Base-by-base conservation (phyloP, 2,888 invertebrate species). In the Conistra vaccinii region DNA sequence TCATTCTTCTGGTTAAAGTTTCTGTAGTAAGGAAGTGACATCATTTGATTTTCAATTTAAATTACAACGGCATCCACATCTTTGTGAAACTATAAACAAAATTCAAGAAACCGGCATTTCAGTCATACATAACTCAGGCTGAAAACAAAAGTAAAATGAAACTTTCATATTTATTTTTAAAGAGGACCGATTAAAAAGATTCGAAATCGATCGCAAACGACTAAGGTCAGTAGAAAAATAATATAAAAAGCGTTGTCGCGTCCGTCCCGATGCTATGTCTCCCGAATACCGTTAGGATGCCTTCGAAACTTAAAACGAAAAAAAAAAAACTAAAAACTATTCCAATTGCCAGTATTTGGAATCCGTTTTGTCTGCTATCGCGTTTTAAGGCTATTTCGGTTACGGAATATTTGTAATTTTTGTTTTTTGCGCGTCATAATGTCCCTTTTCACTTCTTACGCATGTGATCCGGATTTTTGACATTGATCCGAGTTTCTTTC, bases 291-390 rank as follows among this genome's bases (percentile, higher is more conserved):
- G 96, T 96, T 96, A 96, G 96, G 93, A 96, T 96, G 93, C 96
- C 95, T 91, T 91, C 91, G 89, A 90, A 89, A 90, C 92, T 91
- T 91, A 93, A 95, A 94, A 94, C 90, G 89, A 82, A 84, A 87
- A 90, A 92, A 94, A 94, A 84, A 82, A 92, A 92, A 90, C 90
- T 90, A 90, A 92, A 95, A 96, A 96, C 96, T 96, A 96, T 96
- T 95, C 95, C 96, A 96, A 96, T 96, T 96, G 96, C 95, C 96
- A 95, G 94, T 92, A 92, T 94, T 91, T 81, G 95, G 96, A 96
- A 96, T 96, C 92, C 95, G 93, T 96, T 96, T 96, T 96, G 95
- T 94, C 92, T 94, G 94, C 93, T 90, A 91, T 92, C 91, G 91
- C 89, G 91, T 91, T 92, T 91, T 90, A 87, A 74, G 83, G 75